phyloP scores from a whole-genome alignment of 2,113 vertebrate genomes.

The Eretmochelys imbricata region DNA sequence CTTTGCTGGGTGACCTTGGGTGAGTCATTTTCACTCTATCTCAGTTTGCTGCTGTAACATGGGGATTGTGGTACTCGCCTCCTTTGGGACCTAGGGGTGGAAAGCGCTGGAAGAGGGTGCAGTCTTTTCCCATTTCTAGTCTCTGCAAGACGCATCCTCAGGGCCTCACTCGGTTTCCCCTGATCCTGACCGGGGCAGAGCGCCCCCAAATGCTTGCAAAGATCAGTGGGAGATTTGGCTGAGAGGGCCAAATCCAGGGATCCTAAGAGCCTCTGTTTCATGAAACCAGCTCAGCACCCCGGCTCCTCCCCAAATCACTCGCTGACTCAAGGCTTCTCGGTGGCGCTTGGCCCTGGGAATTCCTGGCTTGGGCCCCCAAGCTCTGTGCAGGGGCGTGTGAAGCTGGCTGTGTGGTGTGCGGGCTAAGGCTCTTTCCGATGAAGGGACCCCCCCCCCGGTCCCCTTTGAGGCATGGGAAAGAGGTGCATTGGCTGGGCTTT shows the following conservation, averaged over 20 bases:
- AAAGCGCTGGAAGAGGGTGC: neutral
- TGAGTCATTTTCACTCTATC: neutral
- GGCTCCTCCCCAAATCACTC: neutral
- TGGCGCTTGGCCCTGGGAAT: neutral
- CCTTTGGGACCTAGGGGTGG: neutral
- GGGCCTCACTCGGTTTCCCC: neutral
- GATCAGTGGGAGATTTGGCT: neutral
- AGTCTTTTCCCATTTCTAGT: neutral
- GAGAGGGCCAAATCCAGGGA: no score
- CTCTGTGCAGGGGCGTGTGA: neutral
- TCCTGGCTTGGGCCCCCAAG: neutral
- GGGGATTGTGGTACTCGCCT: neutral
- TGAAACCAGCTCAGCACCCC: neutral
- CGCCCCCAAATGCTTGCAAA: neutral
- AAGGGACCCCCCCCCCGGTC: neutral
- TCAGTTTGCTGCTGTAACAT: neutral
- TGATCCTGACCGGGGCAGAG: neutral
- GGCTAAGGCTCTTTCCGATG: neutral
- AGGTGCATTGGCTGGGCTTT: neutral
- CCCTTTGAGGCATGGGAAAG: neutral
- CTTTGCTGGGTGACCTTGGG: neutral
- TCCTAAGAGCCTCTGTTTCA: neutral
- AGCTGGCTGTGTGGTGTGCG: rapidly evolving
- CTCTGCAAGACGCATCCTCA: neutral
- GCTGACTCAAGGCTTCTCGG: neutral